Evolutionary conservation across 2,888 invertebrate species (phyloP).

Genomic region (Polyploca ridens): DNA sequence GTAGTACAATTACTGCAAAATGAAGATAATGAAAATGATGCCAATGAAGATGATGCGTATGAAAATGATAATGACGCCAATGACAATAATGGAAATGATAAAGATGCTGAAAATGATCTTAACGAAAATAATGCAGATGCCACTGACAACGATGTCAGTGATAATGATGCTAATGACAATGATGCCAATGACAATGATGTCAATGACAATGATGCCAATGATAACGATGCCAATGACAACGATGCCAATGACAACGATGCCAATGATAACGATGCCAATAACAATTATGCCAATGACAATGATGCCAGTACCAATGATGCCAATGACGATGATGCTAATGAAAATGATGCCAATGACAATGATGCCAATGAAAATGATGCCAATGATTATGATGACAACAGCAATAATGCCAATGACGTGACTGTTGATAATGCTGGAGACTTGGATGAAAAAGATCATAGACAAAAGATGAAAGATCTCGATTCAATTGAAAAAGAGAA

Average conservation of each 20-base stretch:
- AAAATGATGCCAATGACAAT: background rate
- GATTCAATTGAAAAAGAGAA: background rate
- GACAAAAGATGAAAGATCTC: background rate
- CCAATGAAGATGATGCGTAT: background rate
- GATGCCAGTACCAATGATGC: background rate
- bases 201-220: background rate
- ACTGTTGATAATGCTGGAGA: background rate
- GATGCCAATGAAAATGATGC: background rate
- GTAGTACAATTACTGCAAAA: background rate
- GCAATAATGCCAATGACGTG: background rate
- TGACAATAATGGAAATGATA: background rate
- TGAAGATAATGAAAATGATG: background rate
- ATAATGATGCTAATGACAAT: background rate
- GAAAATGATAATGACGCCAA: no score
- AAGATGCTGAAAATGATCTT: background rate
- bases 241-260: background rate
- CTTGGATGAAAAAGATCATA: background rate
- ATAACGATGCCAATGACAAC: no score
- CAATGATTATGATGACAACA: background rate
- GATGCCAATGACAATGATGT: background rate
- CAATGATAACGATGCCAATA: no score
- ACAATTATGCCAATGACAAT: no score
- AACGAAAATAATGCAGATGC: no score
- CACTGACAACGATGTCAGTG: no score
- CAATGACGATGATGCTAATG: background rate